A percentile compares a stretch with the other conserved stretches of the same genome.
phyloP scores from a whole-genome alignment of 2,113 vertebrate genomes.

The Phoenicopterus ruber region DNA sequence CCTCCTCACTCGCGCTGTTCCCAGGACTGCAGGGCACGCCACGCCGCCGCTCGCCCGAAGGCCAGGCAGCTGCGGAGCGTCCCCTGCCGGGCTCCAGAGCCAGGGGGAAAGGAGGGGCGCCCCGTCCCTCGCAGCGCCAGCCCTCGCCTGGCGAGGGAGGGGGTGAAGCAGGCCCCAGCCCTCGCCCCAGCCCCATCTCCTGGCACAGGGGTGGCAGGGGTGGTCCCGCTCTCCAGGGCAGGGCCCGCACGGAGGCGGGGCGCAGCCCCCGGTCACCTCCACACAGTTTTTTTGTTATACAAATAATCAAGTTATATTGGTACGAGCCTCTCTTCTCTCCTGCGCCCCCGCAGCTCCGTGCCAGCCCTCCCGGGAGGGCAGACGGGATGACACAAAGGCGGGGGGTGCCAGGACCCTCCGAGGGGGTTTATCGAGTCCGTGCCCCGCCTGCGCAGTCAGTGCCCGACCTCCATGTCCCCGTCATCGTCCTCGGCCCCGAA shows the following conservation, averaged over 20 bases:
- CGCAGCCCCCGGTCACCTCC: background rate
- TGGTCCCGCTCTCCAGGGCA: background rate
- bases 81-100: background rate
- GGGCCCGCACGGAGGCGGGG: background rate
- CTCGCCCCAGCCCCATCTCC: background rate
- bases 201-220: background rate
- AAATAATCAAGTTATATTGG: slow-evolving; percentile 58
- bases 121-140: too few species aligned
- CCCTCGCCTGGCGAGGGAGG: background rate
- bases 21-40: background rate
- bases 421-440: background rate
- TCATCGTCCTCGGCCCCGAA: slow-evolving; percentile 84
- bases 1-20: background rate
- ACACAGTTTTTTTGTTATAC: slow-evolving; percentile 8
- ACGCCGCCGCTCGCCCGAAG: accelerated
- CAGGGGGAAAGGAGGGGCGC: background rate
- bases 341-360: background rate
- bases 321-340: background rate
- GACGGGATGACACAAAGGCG: accelerated
- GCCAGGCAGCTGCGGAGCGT: accelerated
- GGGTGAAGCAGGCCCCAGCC: background rate
- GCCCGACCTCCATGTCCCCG: slow-evolving; percentile 78
- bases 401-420: background rate
- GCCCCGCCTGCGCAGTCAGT: slow-evolving; percentile 59
- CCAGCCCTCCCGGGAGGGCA: background rate